Conservation (phyloP, 64 coral and sea anemone genomes). For the Exaiptasia diaphana region DNA sequence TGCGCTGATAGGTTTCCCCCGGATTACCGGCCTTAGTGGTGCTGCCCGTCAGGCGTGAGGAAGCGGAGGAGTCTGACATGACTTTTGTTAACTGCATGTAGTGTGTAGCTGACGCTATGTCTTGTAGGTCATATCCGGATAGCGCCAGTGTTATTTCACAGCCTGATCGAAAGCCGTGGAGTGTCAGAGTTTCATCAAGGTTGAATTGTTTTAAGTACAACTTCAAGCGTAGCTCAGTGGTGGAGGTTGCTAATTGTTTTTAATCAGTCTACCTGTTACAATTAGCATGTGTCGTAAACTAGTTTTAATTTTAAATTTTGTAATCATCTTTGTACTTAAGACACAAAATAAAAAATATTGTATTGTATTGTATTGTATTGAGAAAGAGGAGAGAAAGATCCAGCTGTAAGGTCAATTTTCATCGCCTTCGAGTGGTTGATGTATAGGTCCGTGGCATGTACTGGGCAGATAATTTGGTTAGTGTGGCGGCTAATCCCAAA, state of each 20-base stretch:
- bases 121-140: neutral
- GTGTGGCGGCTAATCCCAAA: neutral
- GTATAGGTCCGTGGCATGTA: too few relatives aligned
- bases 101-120: neutral
- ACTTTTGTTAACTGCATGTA: neutral
- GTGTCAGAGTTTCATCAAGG: neutral
- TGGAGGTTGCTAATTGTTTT: neutral
- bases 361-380: too few relatives aligned
- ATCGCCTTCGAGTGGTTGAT: too few relatives aligned
- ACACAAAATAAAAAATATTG: too few relatives aligned
- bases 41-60: neutral
- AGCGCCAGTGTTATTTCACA: neutral
- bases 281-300: too few relatives aligned
- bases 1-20: neutral
- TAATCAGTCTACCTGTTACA: too few relatives aligned
- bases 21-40: neutral
- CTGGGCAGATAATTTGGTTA: neutral
- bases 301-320: too few relatives aligned
- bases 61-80: neutral
- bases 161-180: neutral
- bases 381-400: too few relatives aligned
- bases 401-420: too few relatives aligned
- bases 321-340: too few relatives aligned
- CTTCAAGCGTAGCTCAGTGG: neutral
- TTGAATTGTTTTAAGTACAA: conserved; percentile 4